phyloP scores from a whole-genome alignment of 2,888 invertebrate genomes.

The Emmelina monodactyla region DNA sequence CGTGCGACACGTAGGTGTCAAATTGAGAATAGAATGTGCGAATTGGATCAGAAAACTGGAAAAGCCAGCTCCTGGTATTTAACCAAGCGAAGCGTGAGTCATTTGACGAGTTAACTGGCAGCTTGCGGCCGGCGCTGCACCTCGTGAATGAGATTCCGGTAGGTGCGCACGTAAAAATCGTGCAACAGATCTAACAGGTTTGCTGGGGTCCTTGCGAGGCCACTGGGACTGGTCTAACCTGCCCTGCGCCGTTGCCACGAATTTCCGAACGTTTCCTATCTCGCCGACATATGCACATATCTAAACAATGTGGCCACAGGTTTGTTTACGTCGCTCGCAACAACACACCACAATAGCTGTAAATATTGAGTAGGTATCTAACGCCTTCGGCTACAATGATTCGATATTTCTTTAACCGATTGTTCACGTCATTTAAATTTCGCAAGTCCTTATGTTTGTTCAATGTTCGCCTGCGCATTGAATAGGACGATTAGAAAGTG shows the following conservation, averaged over 20 bases:
- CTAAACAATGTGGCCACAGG: neutral
- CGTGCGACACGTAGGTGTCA: neutral
- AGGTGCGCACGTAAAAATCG: constrained; percentile 67
- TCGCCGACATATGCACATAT: constrained; percentile 30
- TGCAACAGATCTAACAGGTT: constrained; percentile 68
- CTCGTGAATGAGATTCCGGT: constrained; percentile 65
- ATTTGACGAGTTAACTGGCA: constrained; percentile 62
- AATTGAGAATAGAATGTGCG: constrained; percentile 42
- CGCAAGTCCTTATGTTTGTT: constrained; percentile 51
- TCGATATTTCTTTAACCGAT: constrained; percentile 33
- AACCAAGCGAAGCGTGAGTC: constrained; percentile 59
- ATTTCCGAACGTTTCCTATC: constrained; percentile 59
- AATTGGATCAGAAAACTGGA: constrained; percentile 60
- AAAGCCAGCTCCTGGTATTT: constrained; percentile 61
- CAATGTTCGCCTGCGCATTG: constrained; percentile 38
- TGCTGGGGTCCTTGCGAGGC: constrained; percentile 65
- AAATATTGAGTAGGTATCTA: constrained; percentile 7
- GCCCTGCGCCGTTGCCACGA: constrained; percentile 60
- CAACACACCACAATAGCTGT: no score
- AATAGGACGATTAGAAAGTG: constrained; percentile 60
- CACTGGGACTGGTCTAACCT: constrained; percentile 66
- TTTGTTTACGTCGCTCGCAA: constrained; percentile 28
- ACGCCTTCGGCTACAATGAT: neutral
- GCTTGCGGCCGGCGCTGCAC: constrained; percentile 38
- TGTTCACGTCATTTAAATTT: constrained; percentile 46